phyloP scores from a whole-genome alignment of 2,888 invertebrate genomes.

The Melieria crassipennis region DNA sequence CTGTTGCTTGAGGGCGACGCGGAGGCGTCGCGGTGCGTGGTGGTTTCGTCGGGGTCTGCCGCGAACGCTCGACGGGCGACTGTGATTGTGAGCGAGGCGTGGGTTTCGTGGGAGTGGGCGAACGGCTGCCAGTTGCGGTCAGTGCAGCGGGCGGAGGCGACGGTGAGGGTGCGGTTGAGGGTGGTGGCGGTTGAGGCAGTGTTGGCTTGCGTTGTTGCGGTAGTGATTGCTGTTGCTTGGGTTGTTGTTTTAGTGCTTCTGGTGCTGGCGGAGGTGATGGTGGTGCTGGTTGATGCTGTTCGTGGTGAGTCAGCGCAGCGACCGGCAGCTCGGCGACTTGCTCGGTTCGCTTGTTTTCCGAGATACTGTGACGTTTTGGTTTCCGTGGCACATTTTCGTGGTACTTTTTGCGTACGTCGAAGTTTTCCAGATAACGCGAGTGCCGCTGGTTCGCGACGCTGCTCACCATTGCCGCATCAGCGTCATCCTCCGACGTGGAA shows the following conservation, averaged over 20 bases:
- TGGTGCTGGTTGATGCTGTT: slow-evolving; percentile 40
- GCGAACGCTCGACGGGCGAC: slow-evolving; percentile 45
- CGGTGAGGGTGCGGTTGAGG: slow-evolving; percentile 45
- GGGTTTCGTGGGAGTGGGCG: slow-evolving; percentile 38
- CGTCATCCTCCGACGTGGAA: slow-evolving; percentile 62
- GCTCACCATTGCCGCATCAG: slow-evolving; percentile 32
- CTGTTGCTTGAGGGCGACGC: slow-evolving; percentile 36
- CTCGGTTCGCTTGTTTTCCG: slow-evolving; percentile 36
- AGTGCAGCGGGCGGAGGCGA: slow-evolving; percentile 32
- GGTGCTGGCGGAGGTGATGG: slow-evolving; percentile 28
- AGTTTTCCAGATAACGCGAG: slow-evolving; percentile 63
- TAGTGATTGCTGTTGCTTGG: slow-evolving; percentile 32
- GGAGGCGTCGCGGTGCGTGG: slow-evolving; percentile 48
- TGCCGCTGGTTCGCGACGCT: slow-evolving; percentile 56
- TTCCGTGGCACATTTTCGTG: slow-evolving; percentile 60
- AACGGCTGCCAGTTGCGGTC: slow-evolving; percentile 12
- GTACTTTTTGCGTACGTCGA: slow-evolving; percentile 63
- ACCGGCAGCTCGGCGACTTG: slow-evolving; percentile 7
- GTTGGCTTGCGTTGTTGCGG: slow-evolving; percentile 47
- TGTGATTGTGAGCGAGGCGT: slow-evolving; percentile 47
- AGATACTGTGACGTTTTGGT: slow-evolving; percentile 53
- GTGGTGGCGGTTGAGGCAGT: slow-evolving; percentile 49
- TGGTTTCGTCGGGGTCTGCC: slow-evolving; percentile 48
- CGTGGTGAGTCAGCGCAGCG: slow-evolving; percentile 30
- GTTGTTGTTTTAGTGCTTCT: background rate